Percentiles rank a stretch among this genome's conserved stretches.
phyloP scores from a whole-genome alignment of 2,113 vertebrate species.

The Maccullochella peelii region DNA sequence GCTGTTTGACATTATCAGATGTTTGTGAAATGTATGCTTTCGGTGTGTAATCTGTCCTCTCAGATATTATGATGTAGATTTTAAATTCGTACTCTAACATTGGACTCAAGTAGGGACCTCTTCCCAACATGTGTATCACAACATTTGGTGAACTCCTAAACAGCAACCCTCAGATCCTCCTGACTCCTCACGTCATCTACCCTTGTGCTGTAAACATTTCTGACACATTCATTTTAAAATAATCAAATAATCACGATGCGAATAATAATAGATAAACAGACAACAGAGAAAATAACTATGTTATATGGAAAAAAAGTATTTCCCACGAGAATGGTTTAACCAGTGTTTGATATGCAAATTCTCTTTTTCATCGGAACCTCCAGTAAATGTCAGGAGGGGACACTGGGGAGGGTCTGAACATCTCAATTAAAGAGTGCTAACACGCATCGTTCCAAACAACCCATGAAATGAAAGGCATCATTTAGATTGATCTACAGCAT shows the following conservation, averaged over 20 bases:
- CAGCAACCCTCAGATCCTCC: slow-evolving; percentile 30
- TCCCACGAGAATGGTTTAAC: slow-evolving; percentile 65
- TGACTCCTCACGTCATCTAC: neutral
- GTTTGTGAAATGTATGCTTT: neutral
- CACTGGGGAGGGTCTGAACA: slow-evolving; percentile 68
- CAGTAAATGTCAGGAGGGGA: slow-evolving; percentile 74
- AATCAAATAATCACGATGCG: slow-evolving; percentile 65
- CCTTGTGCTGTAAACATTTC: slow-evolving; percentile 30
- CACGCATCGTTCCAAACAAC: slow-evolving; percentile 71
- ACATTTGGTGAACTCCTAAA: slow-evolving; percentile 25
- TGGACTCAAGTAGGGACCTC: neutral
- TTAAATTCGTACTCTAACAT: slow-evolving; percentile 6
- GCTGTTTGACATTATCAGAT: neutral
- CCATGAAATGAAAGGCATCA: slow-evolving; percentile 78
- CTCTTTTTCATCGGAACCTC: slow-evolving; percentile 60
- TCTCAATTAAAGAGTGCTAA: slow-evolving; percentile 77
- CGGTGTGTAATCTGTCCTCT: slow-evolving; percentile 1
- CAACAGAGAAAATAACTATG: slow-evolving; percentile 63
- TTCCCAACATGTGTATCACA: neutral
- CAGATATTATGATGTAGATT: neutral
- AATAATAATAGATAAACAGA: slow-evolving; percentile 57
- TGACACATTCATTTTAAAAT: slow-evolving; percentile 62
- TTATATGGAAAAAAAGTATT: slow-evolving; percentile 13
- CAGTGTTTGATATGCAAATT: slow-evolving; percentile 83
- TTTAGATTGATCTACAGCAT: slow-evolving; percentile 76